A percentile compares a stretch with the other conserved stretches of the same genome.
Evolutionary conservation across 1,140 invertebrate genomes (phyloP).

Genomic region (Aphis craccivora): DNA sequence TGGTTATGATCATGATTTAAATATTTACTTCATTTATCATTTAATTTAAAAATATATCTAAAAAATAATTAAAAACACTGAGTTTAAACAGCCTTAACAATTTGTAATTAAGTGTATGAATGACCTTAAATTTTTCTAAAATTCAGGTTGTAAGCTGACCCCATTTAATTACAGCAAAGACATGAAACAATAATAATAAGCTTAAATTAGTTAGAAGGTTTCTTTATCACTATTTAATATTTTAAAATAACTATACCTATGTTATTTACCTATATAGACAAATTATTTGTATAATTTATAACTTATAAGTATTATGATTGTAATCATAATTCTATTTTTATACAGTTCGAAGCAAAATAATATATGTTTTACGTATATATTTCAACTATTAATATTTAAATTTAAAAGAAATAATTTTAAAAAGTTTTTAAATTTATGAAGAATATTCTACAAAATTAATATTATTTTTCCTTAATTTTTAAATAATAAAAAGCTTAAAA

Average conservation of each 20-base stretch:
- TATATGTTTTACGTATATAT: background rate
- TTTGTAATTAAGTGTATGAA: background rate
- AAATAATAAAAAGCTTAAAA: no score
- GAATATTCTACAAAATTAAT: no score
- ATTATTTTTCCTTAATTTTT: no score
- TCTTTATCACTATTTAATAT: background rate
- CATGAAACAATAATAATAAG: constrained; percentile 21
- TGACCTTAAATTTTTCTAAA: constrained; percentile 9
- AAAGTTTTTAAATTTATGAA: background rate
- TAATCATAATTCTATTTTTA: background rate
- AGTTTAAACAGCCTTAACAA: background rate
- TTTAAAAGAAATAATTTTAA: background rate
- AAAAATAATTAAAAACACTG: background rate
- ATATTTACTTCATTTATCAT: no score
- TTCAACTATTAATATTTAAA: no score
- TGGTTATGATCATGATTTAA: background rate
- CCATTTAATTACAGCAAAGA: background rate
- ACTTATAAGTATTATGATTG: background rate
- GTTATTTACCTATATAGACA: background rate
- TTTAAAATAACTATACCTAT: background rate
- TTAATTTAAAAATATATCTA: no score
- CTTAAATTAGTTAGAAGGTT: constrained; percentile 34
- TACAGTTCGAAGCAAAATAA: background rate
- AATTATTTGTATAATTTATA: background rate
- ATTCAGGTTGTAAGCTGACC: background rate